These are phyloP conservation scores for Nothocercus julius DNA, from an alignment of 2,113 vertebrate species.

Conservation along the genomic window DNA sequence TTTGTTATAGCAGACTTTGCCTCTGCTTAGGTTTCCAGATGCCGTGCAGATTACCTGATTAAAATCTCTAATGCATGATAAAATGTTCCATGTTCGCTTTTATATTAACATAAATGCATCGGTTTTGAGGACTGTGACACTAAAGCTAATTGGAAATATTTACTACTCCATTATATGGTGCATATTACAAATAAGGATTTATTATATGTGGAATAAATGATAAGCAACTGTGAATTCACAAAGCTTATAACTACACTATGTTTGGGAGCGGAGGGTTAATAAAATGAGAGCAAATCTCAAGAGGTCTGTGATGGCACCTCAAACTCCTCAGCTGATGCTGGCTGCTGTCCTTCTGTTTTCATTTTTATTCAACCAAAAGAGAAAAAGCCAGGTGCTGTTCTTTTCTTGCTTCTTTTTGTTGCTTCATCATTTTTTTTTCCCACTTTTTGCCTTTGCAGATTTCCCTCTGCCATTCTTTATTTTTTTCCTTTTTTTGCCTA, in stretches of 20 bases:
- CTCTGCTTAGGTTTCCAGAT: constrained; percentile 87
- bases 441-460: not conserved
- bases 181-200: constrained; percentile 70
- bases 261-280: not conserved
- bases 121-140: constrained; percentile 69
- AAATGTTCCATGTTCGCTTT: constrained; percentile 80
- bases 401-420: not conserved
- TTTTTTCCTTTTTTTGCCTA: not conserved
- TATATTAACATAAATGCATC: constrained; percentile 80
- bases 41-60: constrained; percentile 83
- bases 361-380: constrained; percentile 10
- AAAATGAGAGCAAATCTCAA: not conserved
- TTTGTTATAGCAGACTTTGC: constrained; percentile 87
- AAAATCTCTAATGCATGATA: constrained; percentile 85
- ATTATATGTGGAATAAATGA: constrained; percentile 60
- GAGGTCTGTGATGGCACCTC: constrained; percentile 1
- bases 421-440: not conserved
- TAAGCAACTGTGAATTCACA: constrained; percentile 55
- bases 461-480: not conserved
- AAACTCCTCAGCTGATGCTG: not conserved
- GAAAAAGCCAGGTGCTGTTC: not conserved
- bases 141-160: constrained; percentile 80
- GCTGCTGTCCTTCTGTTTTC: not conserved
- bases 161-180: constrained; percentile 70
- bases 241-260: not conserved